Evolutionary conservation across 2,113 vertebrate genomes (phyloP), one percentile per base, ranked within the genome.

Genomic region (Cryptomyrus ogoouensis): DNA sequence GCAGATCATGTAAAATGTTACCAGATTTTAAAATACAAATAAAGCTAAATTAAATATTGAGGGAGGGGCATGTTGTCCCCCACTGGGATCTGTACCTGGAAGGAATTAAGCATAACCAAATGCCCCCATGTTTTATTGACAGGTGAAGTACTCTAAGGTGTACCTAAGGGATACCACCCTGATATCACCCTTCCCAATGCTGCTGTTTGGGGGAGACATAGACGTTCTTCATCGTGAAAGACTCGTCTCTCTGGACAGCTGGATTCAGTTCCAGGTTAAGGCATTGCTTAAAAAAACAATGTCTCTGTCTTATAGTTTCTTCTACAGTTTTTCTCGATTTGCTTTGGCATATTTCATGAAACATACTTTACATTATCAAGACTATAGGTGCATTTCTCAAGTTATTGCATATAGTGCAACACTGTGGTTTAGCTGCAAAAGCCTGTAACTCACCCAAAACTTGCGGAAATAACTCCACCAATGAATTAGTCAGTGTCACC

Each of bases 171-270:
- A 99, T 92, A 98, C 98, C 12, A 97, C 97, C 62, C 95, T 99
- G 86, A 96, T 98, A 91, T 96, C 97, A 6, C 97, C 98, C 0
- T 98, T 99, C 91, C 98, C 98, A 31, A 94, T 99, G 94, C 94
- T 99, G 92, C 96, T 99, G 88, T 99, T 99, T 89, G 98, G 98
- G 86, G 98, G 98, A 0, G 98, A 98, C 91, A 99, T 99, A 53
- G 98, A 98, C 70, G 97, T 99, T n/a, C 97, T 98, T 84, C 98
- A 99, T 93, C 96, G 97, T 0, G 97, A 99, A 49, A 96, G 97
- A 13, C 98, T 99, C 87, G 95, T 99, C 83, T 96, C 97, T 44
- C 94, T 99, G 86, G 98, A 99, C 66, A 96, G 97, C 83, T 99
- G 98, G 98, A 98, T 99, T 89, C 96, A 96, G 94, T 99, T 99